Base-by-base conservation (phyloP, 2,797 vertebrate species). In the Spea hammondii region DNA sequence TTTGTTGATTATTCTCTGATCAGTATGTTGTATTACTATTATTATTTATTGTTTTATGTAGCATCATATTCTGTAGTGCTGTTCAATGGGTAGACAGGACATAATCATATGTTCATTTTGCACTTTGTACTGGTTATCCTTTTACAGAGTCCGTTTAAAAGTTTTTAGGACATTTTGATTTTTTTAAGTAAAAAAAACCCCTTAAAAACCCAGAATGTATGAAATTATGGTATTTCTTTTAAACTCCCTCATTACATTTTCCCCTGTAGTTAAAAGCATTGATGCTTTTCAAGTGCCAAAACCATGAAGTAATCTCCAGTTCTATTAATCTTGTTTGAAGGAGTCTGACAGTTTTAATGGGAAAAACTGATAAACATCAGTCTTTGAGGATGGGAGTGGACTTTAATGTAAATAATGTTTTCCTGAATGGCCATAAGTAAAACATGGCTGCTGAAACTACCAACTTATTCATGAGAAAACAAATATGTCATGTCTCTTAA, bases 281-380 rank as follows among this genome's bases (percentile, higher is more conserved):
- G 70, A 64, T 81, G 79, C 70, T 72, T 72, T 85, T 80, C 83
- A 88, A 86, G 86, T 89, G 89, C 90, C 87, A 89, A 88, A 88
- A 89, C 87, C 85, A 84, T 76, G 82, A 87, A 84, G 89, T 90
- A 88, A 91, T 91, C 88, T 86, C 80, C 84, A 83, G 86, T 89
- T 88, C 88, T 88, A 84, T 91, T 87, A 86, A 89, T 91, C 88
- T 89, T 88, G 75, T 84, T 88, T 90, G 85, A 85, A 83, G 11
- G 70, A 86, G 87, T 85, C 84, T 86, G 89, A 89, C 90, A 91
- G 88, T 83, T 91, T 90, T 89, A 89, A 89, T 85, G 88, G 88
- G 87, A 86, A 86, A 88, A 88, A 84, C 88, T 87, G 91, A 91
- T 93, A 91, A 90, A 79, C 85, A 88, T 91, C 89, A 83, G 89